Conservation (phyloP, 2,888 invertebrate species). For the Lithophane leautieri region DNA sequence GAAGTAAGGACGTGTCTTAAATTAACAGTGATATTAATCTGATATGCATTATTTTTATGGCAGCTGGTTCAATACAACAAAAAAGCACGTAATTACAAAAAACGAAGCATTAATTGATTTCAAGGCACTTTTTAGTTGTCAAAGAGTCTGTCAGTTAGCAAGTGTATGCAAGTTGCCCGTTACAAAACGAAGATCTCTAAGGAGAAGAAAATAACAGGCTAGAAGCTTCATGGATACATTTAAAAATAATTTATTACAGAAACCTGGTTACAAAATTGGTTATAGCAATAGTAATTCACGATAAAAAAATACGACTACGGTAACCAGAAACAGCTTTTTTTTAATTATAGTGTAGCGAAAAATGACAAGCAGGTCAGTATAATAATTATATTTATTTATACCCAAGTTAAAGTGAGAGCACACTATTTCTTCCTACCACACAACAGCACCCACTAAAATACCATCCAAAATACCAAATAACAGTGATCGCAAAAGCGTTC, state of each 20-base stretch:
- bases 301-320: neutral
- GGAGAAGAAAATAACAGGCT: neutral
- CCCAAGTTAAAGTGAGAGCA: neutral
- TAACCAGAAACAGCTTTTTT: no score
- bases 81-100: neutral
- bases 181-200: no score
- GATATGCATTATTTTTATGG: neutral
- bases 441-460: neutral
- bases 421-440: neutral
- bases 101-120: neutral
- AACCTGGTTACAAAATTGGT: no score
- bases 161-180: no score
- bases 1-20: slow-evolving; percentile 11
- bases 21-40: slow-evolving; percentile 14
- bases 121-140: neutral
- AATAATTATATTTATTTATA: neutral
- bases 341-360: no score
- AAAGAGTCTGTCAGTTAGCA: neutral
- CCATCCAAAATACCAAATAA: neutral
- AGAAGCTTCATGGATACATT: neutral
- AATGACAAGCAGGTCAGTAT: no score
- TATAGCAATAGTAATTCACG: neutral
- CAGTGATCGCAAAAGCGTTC: slow-evolving; percentile 7
- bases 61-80: neutral
- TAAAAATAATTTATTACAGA: neutral